These are phyloP conservation scores for Limnephilus auricula DNA, from an alignment of 2,888 invertebrate genomes.

Conservation along the genomic window DNA sequence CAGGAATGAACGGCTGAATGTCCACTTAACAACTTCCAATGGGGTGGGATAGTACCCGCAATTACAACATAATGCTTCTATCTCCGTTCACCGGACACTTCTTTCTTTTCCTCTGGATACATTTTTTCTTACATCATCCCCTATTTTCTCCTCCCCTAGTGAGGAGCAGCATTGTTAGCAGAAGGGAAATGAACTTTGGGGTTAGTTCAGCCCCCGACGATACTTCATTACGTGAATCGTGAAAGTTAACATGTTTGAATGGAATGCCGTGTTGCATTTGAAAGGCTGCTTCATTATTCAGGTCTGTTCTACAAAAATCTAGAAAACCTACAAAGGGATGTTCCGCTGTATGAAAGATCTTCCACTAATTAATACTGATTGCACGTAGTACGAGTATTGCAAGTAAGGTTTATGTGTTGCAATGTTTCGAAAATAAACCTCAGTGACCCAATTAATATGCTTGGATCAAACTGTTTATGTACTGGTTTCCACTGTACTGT, in stretches of 20 bases:
- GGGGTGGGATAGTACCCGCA: conserved; percentile 62
- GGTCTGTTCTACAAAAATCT: not conserved
- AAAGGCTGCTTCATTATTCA: conserved; percentile 19
- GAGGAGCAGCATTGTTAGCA: conserved; percentile 16
- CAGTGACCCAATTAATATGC: not conserved
- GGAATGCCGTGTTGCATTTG: conserved; percentile 25
- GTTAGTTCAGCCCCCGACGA: conserved; percentile 37
- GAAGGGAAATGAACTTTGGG: conserved; percentile 47
- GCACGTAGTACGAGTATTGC: not conserved
- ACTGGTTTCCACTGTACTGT: not conserved
- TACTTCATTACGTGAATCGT: conserved; percentile 55
- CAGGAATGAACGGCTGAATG: conserved; percentile 55
- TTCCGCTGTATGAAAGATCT: not conserved
- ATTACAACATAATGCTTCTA: conserved; percentile 66
- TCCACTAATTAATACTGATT: not conserved
- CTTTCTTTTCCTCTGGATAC: conserved; percentile 52
- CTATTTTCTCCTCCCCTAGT: conserved; percentile 30
- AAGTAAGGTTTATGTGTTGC: not conserved
- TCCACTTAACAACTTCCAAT: conserved; percentile 65
- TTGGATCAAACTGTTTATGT: not conserved
- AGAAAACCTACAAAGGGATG: not conserved
- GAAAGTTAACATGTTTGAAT: conserved; percentile 51
- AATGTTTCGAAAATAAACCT: not conserved
- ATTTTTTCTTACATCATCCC: conserved; percentile 50
- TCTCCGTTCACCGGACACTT: conserved; percentile 63